Conservation (phyloP, 2,888 invertebrate genomes). For the Thumatha senex region DNA sequence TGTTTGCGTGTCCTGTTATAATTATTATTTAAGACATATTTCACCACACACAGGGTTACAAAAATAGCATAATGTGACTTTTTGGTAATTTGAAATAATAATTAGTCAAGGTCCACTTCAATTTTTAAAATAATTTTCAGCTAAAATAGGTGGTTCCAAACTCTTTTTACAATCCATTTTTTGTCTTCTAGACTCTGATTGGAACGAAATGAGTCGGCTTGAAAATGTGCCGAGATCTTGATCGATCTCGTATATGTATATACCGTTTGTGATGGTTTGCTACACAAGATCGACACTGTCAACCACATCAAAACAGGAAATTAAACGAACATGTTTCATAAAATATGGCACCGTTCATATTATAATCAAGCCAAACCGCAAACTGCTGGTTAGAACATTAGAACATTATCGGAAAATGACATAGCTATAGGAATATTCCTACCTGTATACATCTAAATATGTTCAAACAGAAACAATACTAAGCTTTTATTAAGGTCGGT, state of each 20-base stretch:
- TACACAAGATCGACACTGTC: not conserved
- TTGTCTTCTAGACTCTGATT: too few relatives aligned
- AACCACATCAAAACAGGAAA: slow-evolving; percentile 2
- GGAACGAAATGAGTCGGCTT: too few relatives aligned
- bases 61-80: too few relatives aligned
- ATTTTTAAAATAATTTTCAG: too few relatives aligned
- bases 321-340: not conserved
- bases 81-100: too few relatives aligned
- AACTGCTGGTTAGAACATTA: not conserved
- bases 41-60: not conserved
- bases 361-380: not conserved
- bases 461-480: not conserved
- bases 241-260: not conserved
- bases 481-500: not conserved
- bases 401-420: not conserved
- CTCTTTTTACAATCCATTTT: too few relatives aligned
- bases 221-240: not conserved
- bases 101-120: too few relatives aligned
- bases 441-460: not conserved
- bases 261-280: not conserved
- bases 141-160: too few relatives aligned
- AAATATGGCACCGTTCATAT: not conserved
- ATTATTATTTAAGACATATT: not conserved
- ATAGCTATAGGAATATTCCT: not conserved
- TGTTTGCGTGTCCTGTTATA: not conserved